Evolutionary conservation across 2,888 invertebrate species (phyloP).

Genomic region (Machimus atricapillus): DNA sequence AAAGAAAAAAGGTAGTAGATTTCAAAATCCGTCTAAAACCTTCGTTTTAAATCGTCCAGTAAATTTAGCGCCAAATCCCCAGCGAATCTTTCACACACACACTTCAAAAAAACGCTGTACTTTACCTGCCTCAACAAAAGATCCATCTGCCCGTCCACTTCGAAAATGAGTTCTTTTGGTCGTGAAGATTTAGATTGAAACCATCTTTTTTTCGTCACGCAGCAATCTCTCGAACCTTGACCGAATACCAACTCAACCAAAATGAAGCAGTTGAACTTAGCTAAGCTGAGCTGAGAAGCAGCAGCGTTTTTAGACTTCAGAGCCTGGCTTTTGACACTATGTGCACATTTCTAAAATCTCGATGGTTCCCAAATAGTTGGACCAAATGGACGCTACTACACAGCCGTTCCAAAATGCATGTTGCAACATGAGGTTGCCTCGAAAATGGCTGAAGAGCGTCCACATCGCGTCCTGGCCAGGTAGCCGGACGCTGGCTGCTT

Average conservation of each 20-base stretch:
- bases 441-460: not conserved
- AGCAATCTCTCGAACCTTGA: not conserved
- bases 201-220: not conserved
- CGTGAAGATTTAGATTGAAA: not conserved
- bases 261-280: not conserved
- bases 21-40: not conserved
- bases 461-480: not conserved
- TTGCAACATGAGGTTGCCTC: not conserved
- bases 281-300: not conserved
- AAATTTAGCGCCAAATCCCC: not conserved
- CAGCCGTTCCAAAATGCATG: not conserved
- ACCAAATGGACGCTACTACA: not conserved
- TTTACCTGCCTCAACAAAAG: constrained; percentile 20
- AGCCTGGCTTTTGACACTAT: not conserved
- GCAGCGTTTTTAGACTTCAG: not conserved
- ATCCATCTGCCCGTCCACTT: not conserved
- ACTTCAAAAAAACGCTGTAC: not conserved
- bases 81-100: not conserved
- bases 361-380: not conserved
- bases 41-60: not conserved
- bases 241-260: not conserved
- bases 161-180: not conserved
- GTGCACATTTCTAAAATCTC: not conserved
- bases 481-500: not conserved
- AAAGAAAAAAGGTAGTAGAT: not conserved